These are phyloP conservation scores for Cydia amplana DNA, from an alignment of 1,140 invertebrate species.

Conservation along the genomic window DNA sequence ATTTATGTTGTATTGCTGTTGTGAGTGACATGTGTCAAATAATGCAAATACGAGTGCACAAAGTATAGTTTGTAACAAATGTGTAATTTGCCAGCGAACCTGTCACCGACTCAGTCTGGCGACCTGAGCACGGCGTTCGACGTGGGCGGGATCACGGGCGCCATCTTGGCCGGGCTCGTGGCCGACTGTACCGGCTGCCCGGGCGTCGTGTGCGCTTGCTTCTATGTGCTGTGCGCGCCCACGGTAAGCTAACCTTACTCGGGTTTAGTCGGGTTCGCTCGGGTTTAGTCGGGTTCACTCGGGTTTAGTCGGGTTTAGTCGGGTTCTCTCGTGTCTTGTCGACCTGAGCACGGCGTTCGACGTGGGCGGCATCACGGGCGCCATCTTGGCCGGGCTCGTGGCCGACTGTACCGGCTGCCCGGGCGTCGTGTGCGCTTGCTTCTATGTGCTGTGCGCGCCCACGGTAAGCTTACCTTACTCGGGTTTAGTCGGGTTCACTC, in stretches of 20 bases:
- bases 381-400: no score
- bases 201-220: constrained; percentile 90
- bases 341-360: no score
- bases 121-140: constrained; percentile 95
- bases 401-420: constrained; percentile 76
- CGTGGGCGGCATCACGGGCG: no score
- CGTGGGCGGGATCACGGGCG: constrained; percentile 83
- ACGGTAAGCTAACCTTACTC: constrained; percentile 82
- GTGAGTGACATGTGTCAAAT: no score
- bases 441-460: neutral
- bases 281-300: no score
- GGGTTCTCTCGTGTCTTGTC: no score
- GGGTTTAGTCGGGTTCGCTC: no score
- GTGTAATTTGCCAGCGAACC: constrained; percentile 81
- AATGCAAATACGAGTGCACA: no score
- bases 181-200: constrained; percentile 92
- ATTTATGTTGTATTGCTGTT: no score
- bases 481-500: no score
- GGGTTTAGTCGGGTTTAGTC: no score
- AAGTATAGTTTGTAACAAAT: constrained; percentile 21
- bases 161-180: constrained; percentile 84
- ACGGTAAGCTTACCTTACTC: no score
- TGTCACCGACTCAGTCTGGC: constrained; percentile 86
- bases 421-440: neutral
- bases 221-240: constrained; percentile 91